Conservation (phyloP, 2,888 invertebrate species). For the Ophion slaviceki region DNA sequence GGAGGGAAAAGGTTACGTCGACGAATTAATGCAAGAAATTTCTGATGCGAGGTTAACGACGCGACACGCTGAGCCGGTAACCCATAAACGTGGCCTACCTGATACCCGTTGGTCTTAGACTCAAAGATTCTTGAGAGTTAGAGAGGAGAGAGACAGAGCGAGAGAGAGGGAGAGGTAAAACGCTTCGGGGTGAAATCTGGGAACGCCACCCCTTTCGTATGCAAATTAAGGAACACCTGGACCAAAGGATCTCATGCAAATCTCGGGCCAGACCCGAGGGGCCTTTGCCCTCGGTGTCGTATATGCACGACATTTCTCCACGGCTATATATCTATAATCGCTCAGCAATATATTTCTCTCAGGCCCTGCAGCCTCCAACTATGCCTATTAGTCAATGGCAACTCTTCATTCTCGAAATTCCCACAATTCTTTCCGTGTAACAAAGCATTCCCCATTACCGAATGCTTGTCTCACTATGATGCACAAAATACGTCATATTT, state of each 20-base stretch:
- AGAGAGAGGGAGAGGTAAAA: slow-evolving; percentile 40
- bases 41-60: slow-evolving; percentile 78
- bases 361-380: slow-evolving; percentile 28
- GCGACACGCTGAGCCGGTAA: slow-evolving; percentile 81
- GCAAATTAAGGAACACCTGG: slow-evolving; percentile 83
- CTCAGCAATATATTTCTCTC: slow-evolving; percentile 36
- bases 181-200: slow-evolving; percentile 67
- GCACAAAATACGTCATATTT: neutral
- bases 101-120: slow-evolving; percentile 36
- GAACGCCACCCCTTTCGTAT: slow-evolving; percentile 81
- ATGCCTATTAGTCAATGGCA: neutral
- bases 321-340: slow-evolving; percentile 18
- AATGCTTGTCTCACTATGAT: slow-evolving; percentile 32
- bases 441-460: neutral
- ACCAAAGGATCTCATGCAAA: slow-evolving; percentile 82
- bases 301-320: neutral
- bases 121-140: slow-evolving; percentile 57
- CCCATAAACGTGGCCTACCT: slow-evolving; percentile 77
- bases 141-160: slow-evolving; percentile 50
- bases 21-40: slow-evolving; percentile 69
- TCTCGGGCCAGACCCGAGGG: slow-evolving; percentile 69
- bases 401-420: slow-evolving; percentile 62
- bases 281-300: slow-evolving; percentile 40
- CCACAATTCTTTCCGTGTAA: neutral
- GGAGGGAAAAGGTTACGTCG: slow-evolving; percentile 61